Percentiles rank a stretch among this genome's conserved stretches.
These are phyloP conservation scores for Callorhinus ursinus DNA, from an alignment of 2,113 vertebrate genomes.

Conservation along the genomic window DNA sequence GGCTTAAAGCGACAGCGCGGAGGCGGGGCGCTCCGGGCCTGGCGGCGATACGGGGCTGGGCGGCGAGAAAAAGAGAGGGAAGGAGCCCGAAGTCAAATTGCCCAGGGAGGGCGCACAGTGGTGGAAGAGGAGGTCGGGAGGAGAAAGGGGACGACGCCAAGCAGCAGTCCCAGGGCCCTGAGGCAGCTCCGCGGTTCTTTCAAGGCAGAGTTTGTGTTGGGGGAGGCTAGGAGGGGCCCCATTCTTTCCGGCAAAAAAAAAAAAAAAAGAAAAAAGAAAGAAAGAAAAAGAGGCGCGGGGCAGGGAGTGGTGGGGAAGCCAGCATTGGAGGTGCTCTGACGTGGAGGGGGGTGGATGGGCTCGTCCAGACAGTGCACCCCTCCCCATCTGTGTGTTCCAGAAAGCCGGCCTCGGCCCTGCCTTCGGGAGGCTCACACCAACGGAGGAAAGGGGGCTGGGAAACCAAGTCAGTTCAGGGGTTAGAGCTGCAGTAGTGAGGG, in stretches of 20 bases:
- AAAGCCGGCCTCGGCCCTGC: neutral
- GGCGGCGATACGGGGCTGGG: neutral
- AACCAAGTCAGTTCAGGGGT: neutral
- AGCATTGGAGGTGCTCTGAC: neutral
- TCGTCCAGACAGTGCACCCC: neutral
- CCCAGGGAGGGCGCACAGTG: neutral
- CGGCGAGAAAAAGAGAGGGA: neutral
- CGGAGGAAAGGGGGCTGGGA: neutral
- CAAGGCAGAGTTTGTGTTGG: neutral
- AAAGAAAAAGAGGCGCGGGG: fast-evolving
- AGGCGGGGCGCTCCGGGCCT: neutral
- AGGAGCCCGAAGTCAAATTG: neutral
- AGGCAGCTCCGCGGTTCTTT: neutral
- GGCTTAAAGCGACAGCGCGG: slow-evolving; percentile 55
- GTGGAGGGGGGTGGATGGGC: neutral
- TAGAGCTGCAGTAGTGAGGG: neutral
- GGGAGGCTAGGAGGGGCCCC: no score
- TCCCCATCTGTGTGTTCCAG: neutral
- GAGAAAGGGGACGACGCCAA: neutral
- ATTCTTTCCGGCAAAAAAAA: neutral
- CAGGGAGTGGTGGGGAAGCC: neutral
- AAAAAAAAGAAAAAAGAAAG: fast-evolving
- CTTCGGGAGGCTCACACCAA: neutral
- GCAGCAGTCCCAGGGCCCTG: neutral
- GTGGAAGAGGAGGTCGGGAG: neutral